Percentiles rank a stretch among this genome's conserved stretches.
These are phyloP conservation scores for Actinia equina DNA, from an alignment of 64 coral and sea anemone species.

Conservation along the genomic window DNA sequence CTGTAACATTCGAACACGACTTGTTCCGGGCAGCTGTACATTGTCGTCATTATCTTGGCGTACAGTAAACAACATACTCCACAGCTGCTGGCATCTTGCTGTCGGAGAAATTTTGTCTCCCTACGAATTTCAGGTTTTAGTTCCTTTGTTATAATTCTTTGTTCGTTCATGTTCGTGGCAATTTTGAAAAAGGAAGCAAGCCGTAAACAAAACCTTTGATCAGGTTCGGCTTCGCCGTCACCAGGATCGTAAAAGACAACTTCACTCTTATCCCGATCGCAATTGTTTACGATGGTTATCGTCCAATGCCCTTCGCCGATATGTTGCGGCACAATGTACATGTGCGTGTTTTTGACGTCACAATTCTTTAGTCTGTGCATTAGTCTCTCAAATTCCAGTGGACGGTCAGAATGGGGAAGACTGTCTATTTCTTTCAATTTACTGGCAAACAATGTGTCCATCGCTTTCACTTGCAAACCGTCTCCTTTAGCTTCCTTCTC, in stretches of 20 bases:
- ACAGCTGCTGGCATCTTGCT: neutral
- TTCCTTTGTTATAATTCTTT: neutral
- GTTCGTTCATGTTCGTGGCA: neutral
- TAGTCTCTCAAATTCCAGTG: neutral
- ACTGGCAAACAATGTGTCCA: neutral
- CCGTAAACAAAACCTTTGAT: neutral
- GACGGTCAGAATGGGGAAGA: neutral
- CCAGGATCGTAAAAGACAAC: neutral
- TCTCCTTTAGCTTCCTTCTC: neutral
- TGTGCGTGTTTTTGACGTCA: neutral
- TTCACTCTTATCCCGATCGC: neutral
- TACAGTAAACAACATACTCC: neutral
- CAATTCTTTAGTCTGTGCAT: neutral
- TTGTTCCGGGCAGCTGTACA: neutral
- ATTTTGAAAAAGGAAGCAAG: neutral
- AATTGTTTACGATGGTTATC: neutral
- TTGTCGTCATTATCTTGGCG: neutral
- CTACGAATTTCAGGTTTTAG: no score
- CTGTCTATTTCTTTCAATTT: neutral
- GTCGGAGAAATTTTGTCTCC: neutral
- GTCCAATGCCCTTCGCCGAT: neutral
- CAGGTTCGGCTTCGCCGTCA: neutral
- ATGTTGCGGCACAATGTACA: neutral
- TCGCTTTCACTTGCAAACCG: neutral
- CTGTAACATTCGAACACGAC: neutral